phyloP scores from a whole-genome alignment of 2,888 invertebrate species.

The Plagodis pulveraria region DNA sequence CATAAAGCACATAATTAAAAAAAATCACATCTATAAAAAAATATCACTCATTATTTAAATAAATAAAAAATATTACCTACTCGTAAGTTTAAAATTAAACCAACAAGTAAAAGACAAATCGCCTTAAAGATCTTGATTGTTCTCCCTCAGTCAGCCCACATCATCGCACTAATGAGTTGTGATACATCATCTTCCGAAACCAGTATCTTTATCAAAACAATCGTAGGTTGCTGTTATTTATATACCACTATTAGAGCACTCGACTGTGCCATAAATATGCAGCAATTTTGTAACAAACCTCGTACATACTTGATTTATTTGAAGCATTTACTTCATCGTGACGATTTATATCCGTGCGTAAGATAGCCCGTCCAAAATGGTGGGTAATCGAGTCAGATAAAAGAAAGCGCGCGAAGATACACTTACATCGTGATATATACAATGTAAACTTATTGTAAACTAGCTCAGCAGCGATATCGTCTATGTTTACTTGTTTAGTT shows the following conservation, averaged over 20 bases:
- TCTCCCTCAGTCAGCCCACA: conserved; percentile 1
- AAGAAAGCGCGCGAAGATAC: too few species aligned
- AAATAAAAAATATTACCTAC: too few species aligned
- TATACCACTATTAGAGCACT: conserved; percentile 2
- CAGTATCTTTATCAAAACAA: conserved; percentile 11
- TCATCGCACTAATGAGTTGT: neutral
- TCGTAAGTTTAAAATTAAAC: neutral
- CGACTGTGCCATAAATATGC: conserved; percentile 3
- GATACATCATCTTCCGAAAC: conserved; percentile 7
- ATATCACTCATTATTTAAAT: too few species aligned
- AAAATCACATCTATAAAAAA: too few species aligned
- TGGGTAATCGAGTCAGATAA: too few species aligned
- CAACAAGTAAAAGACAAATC: neutral
- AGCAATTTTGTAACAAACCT: conserved; percentile 10
- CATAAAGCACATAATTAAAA: too few species aligned
- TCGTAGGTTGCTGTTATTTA: conserved; percentile 12
- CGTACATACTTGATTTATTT: conserved; percentile 4
- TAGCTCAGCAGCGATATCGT: too few species aligned
- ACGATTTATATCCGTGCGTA: conserved; percentile 6
- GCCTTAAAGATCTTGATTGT: neutral
- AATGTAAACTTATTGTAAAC: too few species aligned
- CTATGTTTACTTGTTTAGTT: too few species aligned
- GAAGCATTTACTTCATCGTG: conserved; percentile 5
- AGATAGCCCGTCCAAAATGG: neutral
- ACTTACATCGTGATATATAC: too few species aligned